Evolutionary conservation across 2,113 vertebrate species (phyloP), one percentile per base, ranked within the genome.

Genomic region (Collichthys lucidus): DNA sequence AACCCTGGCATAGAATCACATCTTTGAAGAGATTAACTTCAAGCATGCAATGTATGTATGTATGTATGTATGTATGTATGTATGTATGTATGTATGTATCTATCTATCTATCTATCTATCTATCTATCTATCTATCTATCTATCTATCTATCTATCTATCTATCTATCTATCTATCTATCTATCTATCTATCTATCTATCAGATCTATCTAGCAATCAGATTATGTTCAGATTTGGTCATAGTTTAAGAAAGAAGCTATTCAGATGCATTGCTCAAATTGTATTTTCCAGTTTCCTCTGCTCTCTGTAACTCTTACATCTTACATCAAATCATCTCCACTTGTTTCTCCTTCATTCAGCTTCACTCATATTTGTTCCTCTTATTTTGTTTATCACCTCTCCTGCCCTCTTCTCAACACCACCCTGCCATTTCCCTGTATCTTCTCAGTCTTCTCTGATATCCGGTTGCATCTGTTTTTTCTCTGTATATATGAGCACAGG

Each of bases 221-320:
- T 85, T 75, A 74, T 50, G 4, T 44, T 64, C 35, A 65, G 10
- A 78, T 89, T 74, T 78, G 26, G 80, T 69, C 26, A 72, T 11
- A 66, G 83, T 71, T 77, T 29, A 76, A 74, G 52, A 75, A 46
- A 69, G 74, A 75, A 82, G 31, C 53, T 65, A 9, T 60, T 52
- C 40, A 56, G 63, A 84, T 53, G 67, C 42, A 68, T 52, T 71
- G 61, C 60, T 14, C 50, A 82, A 83, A 86, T 19, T 8, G 52
- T 46, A 29, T 17, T 82, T 79, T 80, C 31, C 31, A 72, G 59
- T 73, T 84, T 74, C 22, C 42, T 70, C 65, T 62, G 22, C 16
- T 52, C 12, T 70, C 60, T 76, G 3, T 22, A 46, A 47, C 67
- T 74, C 49, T 68, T 69, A 19, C 31, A 64, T 86, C 73, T 84